phyloP scores from a whole-genome alignment of 2,888 invertebrate species.

The Pomacea canaliculata region DNA sequence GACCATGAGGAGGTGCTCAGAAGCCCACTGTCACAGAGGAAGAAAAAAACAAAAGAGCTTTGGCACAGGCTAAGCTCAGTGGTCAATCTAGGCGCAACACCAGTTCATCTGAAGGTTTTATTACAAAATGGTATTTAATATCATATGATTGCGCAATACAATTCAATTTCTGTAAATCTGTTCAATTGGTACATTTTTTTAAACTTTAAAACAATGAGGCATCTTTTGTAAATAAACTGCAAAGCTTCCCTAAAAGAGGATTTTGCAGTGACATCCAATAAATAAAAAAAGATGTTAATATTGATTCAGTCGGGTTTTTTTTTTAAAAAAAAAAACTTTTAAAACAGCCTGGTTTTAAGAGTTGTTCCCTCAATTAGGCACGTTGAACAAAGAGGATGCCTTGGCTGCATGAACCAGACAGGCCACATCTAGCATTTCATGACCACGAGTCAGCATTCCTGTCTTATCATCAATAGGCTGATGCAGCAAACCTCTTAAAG shows the following conservation, averaged over 20 bases:
- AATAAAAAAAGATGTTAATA: slow-evolving; percentile 11
- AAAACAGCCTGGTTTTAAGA: slow-evolving; percentile 15
- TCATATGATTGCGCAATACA: slow-evolving; percentile 16
- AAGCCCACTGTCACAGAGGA: slow-evolving; percentile 7
- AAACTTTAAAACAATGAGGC: slow-evolving; percentile 19
- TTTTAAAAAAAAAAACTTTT: not conserved
- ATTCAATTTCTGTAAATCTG: slow-evolving; percentile 12
- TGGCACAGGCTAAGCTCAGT: slow-evolving; percentile 7
- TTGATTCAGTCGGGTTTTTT: not conserved
- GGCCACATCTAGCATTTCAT: slow-evolving; percentile 4
- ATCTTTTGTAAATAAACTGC: slow-evolving; percentile 20
- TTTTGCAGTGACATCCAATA: slow-evolving; percentile 18
- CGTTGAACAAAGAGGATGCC: slow-evolving; percentile 8
- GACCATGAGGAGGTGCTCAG: not conserved
- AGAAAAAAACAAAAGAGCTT: slow-evolving; percentile 8
- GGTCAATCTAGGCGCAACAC: slow-evolving; percentile 22
- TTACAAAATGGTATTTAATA: slow-evolving; percentile 25
- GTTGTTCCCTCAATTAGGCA: slow-evolving; percentile 26
- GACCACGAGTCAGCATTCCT: not conserved
- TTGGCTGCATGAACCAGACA: not conserved
- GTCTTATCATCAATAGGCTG: no score
- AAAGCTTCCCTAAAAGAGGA: slow-evolving; percentile 15
- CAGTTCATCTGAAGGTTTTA: slow-evolving; percentile 24
- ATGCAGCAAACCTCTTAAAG: no score
- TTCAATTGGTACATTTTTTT: slow-evolving; percentile 15